Evolutionary conservation across 2,797 vertebrate genomes (phyloP).

Genomic region (Semaprochilodus insignis): DNA sequence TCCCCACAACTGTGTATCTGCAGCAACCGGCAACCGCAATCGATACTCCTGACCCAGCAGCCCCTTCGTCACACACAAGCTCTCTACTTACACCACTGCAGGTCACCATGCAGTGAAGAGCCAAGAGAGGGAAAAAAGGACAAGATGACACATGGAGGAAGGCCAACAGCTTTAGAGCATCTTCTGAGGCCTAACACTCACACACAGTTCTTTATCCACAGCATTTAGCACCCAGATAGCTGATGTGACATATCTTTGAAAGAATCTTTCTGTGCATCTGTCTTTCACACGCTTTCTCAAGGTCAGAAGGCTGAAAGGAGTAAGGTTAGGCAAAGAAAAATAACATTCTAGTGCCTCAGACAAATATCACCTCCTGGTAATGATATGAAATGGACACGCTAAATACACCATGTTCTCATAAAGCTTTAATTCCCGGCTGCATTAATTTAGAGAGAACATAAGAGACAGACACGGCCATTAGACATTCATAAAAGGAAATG

Average conservation of each 20-base stretch:
- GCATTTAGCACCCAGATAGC: not conserved
- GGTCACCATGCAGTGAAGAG: not conserved
- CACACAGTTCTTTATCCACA: not conserved
- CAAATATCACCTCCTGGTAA: constrained; percentile 1
- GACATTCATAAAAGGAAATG: constrained; percentile 46
- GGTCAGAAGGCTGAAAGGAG: constrained; percentile 18
- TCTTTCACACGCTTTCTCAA: not conserved
- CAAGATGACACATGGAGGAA: constrained; percentile 2
- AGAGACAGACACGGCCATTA: constrained; percentile 30
- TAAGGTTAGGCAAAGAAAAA: constrained; percentile 1
- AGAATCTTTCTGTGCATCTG: not conserved
- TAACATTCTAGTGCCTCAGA: not conserved
- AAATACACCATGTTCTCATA: constrained; percentile 24
- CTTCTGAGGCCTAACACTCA: not conserved
- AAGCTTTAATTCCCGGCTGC: constrained; percentile 33
- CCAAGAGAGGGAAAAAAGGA: not conserved
- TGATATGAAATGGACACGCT: constrained; percentile 2
- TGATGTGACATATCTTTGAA: not conserved
- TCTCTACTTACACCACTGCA: constrained; percentile 8
- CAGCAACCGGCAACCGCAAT: constrained; percentile 4
- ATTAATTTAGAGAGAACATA: constrained; percentile 36
- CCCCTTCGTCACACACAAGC: constrained; percentile 2
- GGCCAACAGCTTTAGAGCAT: constrained; percentile 5
- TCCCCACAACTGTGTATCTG: constrained; percentile 1
- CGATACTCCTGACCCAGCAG: constrained; percentile 42